Base-by-base conservation (phyloP, 2,113 vertebrate species). In the Cinclus mexicanus region DNA sequence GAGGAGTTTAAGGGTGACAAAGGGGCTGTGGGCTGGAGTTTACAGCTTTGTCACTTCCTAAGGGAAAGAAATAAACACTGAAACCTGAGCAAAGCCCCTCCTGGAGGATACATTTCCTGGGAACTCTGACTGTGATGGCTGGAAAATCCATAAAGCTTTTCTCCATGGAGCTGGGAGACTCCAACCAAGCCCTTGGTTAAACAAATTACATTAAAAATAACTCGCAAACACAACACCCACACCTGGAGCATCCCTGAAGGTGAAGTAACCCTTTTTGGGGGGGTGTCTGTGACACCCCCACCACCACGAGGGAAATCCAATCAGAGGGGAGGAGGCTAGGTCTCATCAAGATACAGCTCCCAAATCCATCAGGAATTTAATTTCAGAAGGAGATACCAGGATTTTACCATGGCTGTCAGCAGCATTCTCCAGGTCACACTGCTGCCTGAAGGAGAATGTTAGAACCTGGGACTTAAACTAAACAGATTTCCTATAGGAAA, bases 401-500 rank as follows among this genome's bases (percentile, higher is more conserved):
- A 19, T 31, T 41, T 84, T 59, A 75, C 47, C 0, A 0, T 1
- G 39, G 87, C 94, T 95, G 95, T 91, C 74, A 80, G 91, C 97
- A 53, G 90, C 92, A 80, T 93, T 94, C 78, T 70, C 53, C 72
- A 78, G 61, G 91, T 57, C 26, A 12, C 7, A 8, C 59, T 80
- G 75, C 94, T 93, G 87, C 55, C 20, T 70, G 23, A 83, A 83
- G 72, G 74, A 60, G 79, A 47, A 83, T 52, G 88, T 87, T 88
- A 86, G 83, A 76, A 95, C 44, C 88, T 95, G 97, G 97, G 92
- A 89, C 83, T 97, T 97, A 96, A 97, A 97, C 96, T 93, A 87
- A 97, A 95, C 97, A 98, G 96, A 97, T 96, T 97, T 98, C 97
- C 97, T 97, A 70, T 26, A 97, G 97, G 98, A 98, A 98, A 97